Percentiles rank a stretch among this genome's conserved stretches.
Conservation (phyloP, 2,888 invertebrate species). For the Leptura quadrifasciata region DNA sequence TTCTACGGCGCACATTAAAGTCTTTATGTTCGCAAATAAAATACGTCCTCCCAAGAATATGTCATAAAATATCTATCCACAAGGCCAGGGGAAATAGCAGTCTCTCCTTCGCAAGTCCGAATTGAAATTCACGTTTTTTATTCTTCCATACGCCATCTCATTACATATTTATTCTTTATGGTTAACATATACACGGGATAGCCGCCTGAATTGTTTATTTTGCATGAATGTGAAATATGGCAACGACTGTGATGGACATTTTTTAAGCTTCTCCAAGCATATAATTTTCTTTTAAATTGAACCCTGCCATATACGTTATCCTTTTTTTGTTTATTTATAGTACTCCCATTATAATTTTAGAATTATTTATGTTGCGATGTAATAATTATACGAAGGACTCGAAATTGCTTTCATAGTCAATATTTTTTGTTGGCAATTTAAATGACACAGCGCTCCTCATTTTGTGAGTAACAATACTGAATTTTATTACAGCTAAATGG, state of each 20-base stretch:
- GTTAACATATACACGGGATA: conserved; percentile 55
- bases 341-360: conserved; percentile 49
- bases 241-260: conserved; percentile 60
- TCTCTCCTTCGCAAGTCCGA: conserved; percentile 30
- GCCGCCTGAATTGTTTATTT: conserved; percentile 59
- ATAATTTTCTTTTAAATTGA: conserved; percentile 63
- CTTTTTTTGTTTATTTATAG: conserved; percentile 51
- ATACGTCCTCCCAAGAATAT: too few relatives aligned
- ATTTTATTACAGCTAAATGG: not conserved
- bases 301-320: conserved; percentile 50
- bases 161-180: conserved; percentile 59
- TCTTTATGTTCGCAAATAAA: too few relatives aligned
- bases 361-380: conserved; percentile 49
- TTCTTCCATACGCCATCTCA: conserved; percentile 50
- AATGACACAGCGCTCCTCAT: conserved; percentile 19
- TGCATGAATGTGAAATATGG: conserved; percentile 61
- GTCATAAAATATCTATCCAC: not conserved
- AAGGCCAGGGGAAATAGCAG: conserved; percentile 20
- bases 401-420: conserved; percentile 40
- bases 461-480: not conserved
- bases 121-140: conserved; percentile 47
- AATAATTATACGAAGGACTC: conserved; percentile 45
- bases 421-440: conserved; percentile 31
- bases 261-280: conserved; percentile 60
- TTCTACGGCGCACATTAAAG: too few relatives aligned